Evolutionary conservation across 2,113 vertebrate genomes (phyloP).

Genomic region (Grantiella picta): DNA sequence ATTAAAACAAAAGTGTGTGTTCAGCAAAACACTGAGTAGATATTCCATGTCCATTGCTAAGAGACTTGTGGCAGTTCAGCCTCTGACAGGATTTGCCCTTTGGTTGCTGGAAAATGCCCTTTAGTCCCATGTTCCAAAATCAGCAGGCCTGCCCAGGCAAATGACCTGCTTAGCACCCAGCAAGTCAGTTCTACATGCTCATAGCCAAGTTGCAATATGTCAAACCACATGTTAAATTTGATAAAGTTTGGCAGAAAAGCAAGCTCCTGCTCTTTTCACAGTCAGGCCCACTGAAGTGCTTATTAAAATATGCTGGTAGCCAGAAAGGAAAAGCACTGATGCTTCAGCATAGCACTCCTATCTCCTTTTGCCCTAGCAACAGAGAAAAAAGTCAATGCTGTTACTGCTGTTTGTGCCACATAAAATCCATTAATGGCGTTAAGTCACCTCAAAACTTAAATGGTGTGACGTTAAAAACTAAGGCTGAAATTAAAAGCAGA

Average conservation of each 20-base stretch:
- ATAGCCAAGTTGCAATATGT: neutral
- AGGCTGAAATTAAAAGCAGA: neutral
- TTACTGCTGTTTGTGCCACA: neutral
- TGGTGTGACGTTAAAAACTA: neutral
- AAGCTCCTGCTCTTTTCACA: slow-evolving; percentile 12
- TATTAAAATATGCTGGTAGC: neutral
- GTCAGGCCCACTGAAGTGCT: neutral
- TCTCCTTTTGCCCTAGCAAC: neutral
- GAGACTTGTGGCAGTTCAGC: neutral
- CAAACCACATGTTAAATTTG: neutral
- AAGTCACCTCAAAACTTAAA: slow-evolving; percentile 6
- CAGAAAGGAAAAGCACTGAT: neutral
- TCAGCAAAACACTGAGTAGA: neutral
- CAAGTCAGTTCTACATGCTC: neutral
- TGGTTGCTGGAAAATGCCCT: neutral
- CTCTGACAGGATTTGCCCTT: neutral
- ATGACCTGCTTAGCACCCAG: neutral
- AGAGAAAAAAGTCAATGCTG: neutral
- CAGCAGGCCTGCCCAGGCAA: neutral
- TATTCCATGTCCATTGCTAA: neutral
- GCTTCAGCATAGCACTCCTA: neutral
- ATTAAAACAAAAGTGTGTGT: neutral
- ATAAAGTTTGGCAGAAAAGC: neutral
- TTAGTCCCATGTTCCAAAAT: neutral
- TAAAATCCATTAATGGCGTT: neutral